Percentiles rank a stretch among this genome's conserved stretches.
Conservation (phyloP, 1,140 invertebrate species). For the Apis dorsata region DNA sequence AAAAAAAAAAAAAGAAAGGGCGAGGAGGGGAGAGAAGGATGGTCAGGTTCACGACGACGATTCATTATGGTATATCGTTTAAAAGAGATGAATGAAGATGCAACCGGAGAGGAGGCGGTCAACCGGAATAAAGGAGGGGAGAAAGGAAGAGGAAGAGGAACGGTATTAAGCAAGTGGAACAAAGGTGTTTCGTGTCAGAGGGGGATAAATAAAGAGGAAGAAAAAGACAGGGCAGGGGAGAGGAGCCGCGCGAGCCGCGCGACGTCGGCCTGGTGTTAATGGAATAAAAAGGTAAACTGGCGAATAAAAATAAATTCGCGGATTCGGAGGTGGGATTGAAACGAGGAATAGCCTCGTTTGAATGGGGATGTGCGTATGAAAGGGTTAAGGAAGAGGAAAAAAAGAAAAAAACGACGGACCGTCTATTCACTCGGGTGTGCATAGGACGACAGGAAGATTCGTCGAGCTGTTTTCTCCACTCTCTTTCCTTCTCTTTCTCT, state of each 20-base stretch:
- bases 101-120: slow-evolving; percentile 6
- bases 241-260: slow-evolving; percentile 16
- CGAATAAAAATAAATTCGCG: slow-evolving; percentile 48
- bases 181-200: neutral
- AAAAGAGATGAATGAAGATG: slow-evolving; percentile 31
- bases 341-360: slow-evolving; percentile 33
- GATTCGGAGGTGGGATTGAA: slow-evolving; percentile 32
- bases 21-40: neutral
- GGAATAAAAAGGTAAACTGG: slow-evolving; percentile 45
- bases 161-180: slow-evolving; percentile 5
- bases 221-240: neutral
- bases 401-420: slow-evolving; percentile 16
- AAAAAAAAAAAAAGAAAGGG: no score
- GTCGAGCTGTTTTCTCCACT: neutral
- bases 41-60: slow-evolving; percentile 4
- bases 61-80: slow-evolving; percentile 38
- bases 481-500: neutral
- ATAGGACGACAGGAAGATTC: slow-evolving; percentile 45
- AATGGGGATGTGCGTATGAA: slow-evolving; percentile 29
- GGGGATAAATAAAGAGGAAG: slow-evolving; percentile 3
- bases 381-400: neutral
- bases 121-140: neutral
- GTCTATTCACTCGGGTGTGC: slow-evolving; percentile 46
- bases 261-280: slow-evolving; percentile 26
- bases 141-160: neutral